Evolutionary conservation across 2,888 invertebrate species (phyloP).

Genomic region (Limnephilus rhombicus): DNA sequence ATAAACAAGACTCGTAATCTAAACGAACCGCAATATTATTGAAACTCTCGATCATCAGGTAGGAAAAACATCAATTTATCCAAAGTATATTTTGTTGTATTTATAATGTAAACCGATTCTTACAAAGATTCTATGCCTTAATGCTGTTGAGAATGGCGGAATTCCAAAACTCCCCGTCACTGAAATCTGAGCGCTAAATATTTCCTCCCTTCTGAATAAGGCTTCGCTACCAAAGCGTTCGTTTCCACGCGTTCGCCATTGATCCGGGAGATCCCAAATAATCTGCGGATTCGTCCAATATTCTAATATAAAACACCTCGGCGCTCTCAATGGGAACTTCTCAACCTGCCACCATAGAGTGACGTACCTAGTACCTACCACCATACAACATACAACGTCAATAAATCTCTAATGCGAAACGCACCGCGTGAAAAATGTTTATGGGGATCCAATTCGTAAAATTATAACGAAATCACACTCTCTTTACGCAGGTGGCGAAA

Average conservation of each 20-base stretch:
- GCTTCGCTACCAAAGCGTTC: not conserved
- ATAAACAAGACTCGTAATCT: too few species aligned
- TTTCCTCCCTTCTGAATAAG: not conserved
- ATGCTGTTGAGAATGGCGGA: too few species aligned
- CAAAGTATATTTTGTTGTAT: too few species aligned
- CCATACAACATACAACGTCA: not conserved
- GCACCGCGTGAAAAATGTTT: not conserved
- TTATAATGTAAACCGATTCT: too few species aligned
- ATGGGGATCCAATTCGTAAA: not conserved
- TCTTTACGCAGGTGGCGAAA: too few species aligned
- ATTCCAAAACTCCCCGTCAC: too few species aligned
- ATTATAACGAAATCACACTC: too few species aligned
- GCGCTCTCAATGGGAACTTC: constrained; percentile 1
- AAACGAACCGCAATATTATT: too few species aligned
- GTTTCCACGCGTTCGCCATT: not conserved
- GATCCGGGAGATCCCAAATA: constrained; percentile 25
- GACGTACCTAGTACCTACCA: too few species aligned
- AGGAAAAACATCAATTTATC: too few species aligned
- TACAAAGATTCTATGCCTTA: too few species aligned
- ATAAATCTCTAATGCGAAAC: not conserved
- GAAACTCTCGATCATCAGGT: too few species aligned
- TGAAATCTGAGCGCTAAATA: not conserved
- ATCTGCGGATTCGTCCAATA: not conserved
- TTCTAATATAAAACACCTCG: not conserved
- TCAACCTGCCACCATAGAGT: not conserved